Evolutionary conservation across 2,797 vertebrate species (phyloP).

Genomic region (Ciconia nigra): DNA sequence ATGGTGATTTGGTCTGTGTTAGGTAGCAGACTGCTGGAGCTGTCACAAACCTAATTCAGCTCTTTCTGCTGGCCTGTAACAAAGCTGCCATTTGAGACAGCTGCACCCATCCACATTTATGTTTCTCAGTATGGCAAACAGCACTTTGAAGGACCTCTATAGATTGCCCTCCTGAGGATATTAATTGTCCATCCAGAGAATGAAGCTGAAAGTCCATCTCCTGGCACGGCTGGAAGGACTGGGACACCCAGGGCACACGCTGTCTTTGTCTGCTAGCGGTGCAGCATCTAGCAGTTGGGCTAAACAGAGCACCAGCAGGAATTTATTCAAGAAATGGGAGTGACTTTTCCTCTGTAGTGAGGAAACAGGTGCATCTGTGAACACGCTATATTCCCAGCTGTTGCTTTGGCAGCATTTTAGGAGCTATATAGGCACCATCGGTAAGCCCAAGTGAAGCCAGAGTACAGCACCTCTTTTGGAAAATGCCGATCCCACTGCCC

Average conservation of each 20-base stretch:
- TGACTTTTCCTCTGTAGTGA: background rate
- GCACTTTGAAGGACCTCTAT: background rate
- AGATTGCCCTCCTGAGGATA: background rate
- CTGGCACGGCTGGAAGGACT: background rate
- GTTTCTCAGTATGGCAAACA: background rate
- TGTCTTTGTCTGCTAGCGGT: background rate
- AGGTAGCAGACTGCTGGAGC: background rate
- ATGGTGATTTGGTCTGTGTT: background rate
- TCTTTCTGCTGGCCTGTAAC: background rate
- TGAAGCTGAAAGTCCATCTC: background rate
- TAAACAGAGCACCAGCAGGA: background rate
- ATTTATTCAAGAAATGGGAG: background rate
- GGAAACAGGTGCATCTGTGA: background rate
- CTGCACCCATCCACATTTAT: background rate
- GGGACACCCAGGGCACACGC: background rate
- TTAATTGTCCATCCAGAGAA: background rate
- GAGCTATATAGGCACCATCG: rapidly evolving
- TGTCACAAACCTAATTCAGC: background rate
- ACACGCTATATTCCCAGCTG: background rate
- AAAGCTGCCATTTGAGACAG: background rate
- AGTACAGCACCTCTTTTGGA: background rate
- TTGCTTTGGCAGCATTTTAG: background rate
- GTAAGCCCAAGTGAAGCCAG: background rate
- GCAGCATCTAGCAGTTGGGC: background rate
- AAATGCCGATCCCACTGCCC: background rate